A percentile compares a stretch with the other conserved stretches of the same genome.
Evolutionary conservation across 2,797 vertebrate species (phyloP).

Genomic region (Epinephelus coioides): DNA sequence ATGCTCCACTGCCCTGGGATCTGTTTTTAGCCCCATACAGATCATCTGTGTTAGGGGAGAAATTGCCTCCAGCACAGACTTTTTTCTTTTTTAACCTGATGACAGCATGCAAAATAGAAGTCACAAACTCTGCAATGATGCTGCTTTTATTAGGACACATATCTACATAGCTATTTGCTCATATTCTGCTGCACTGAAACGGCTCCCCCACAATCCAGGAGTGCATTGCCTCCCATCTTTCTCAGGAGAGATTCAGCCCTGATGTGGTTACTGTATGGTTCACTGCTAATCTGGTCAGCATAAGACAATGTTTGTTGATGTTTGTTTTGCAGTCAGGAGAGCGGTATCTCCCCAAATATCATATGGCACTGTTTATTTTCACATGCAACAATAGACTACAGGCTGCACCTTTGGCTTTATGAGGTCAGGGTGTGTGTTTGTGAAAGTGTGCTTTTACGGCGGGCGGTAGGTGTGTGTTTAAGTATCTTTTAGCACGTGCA

Average conservation of each 20-base stretch:
- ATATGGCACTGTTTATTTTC: slow-evolving; percentile 67
- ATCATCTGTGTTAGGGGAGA: not conserved
- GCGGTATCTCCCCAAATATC: slow-evolving; percentile 49
- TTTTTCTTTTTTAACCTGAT: slow-evolving; percentile 1
- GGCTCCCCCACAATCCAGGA: slow-evolving; percentile 1
- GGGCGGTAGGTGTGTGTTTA: slow-evolving; percentile 6
- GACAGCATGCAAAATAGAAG: not conserved
- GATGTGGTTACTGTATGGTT: slow-evolving; percentile 33
- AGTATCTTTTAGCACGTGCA: slow-evolving; percentile 17
- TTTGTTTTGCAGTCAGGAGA: slow-evolving; percentile 60
- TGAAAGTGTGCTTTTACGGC: slow-evolving; percentile 19
- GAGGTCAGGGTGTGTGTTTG: slow-evolving; percentile 45
- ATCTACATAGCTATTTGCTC: not conserved
- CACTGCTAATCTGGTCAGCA: slow-evolving; percentile 44
- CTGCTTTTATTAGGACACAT: not conserved
- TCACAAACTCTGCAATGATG: fast-evolving
- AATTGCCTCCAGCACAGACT: not conserved
- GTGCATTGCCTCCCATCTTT: not conserved
- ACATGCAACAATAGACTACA: slow-evolving; percentile 47
- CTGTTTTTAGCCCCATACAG: not conserved
- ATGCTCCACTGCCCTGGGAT: not conserved
- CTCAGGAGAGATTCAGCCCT: slow-evolving; percentile 3
- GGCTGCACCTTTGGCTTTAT: slow-evolving; percentile 54
- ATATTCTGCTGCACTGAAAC: not conserved
- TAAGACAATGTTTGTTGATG: slow-evolving; percentile 43